phyloP scores from a whole-genome alignment of 2,888 invertebrate genomes.

The Seira ritae region DNA sequence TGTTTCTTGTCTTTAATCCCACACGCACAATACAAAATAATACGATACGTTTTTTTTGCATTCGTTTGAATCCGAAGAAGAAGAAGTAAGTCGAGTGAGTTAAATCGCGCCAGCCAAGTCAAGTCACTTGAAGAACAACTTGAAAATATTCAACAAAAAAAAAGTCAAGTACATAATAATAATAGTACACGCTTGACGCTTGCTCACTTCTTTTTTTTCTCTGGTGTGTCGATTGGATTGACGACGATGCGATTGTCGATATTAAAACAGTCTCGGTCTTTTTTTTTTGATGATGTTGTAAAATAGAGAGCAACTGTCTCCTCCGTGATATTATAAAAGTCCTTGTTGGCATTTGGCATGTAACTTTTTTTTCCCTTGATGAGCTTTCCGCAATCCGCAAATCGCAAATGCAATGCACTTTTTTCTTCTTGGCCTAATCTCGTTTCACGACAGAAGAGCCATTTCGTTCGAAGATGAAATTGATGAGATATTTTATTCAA shows the following conservation, averaged over 20 bases:
- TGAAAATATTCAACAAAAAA: conserved; percentile 18
- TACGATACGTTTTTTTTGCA: too few species aligned
- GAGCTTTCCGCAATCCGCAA: too few species aligned
- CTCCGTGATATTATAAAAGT: too few species aligned
- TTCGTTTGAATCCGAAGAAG: too few species aligned
- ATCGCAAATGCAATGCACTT: neutral
- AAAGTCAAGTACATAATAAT: too few species aligned
- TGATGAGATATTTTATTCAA: too few species aligned
- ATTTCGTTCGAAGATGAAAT: too few species aligned
- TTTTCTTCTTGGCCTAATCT: conserved; percentile 9
- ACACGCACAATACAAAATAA: conserved; percentile 25
- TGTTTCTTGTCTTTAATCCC: conserved; percentile 28
- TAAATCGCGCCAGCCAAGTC: too few species aligned
- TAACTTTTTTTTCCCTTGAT: conserved; percentile 17
- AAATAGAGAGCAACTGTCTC: conserved; percentile 17
- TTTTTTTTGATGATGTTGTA: conserved; percentile 2
- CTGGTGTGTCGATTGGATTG: neutral
- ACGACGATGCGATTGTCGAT: neutral
- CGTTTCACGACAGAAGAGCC: too few species aligned
- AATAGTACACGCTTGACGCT: too few species aligned
- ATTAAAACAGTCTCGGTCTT: neutral
- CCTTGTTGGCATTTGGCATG: too few species aligned
- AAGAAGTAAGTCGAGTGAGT: too few species aligned
- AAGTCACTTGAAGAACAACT: conserved; percentile 21
- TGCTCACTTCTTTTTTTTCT: neutral